Evolutionary conservation across 2,888 invertebrate genomes (phyloP).

Genomic region (Drosophila anceps): DNA sequence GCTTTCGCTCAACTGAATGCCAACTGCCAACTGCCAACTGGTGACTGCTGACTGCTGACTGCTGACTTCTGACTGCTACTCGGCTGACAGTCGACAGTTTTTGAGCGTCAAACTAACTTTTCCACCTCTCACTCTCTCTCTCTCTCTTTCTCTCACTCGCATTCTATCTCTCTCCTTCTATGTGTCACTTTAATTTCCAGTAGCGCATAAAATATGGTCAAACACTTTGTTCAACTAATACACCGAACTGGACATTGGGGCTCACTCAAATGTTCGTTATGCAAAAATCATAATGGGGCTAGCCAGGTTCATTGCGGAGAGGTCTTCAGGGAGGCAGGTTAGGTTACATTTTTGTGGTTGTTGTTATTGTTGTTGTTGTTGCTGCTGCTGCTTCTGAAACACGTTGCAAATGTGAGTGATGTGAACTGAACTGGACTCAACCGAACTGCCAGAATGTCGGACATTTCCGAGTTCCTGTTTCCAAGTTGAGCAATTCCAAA

Average conservation of each 20-base stretch:
- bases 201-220: conserved; percentile 39
- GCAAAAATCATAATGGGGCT: conserved; percentile 22
- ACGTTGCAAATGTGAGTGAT: conserved; percentile 45
- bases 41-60: conserved; percentile 45
- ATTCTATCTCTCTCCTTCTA: neutral
- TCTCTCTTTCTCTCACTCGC: neutral
- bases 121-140: conserved; percentile 6
- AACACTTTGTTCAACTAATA: conserved; percentile 35
- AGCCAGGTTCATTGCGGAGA: too few species aligned
- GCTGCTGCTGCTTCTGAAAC: neutral
- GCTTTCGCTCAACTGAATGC: conserved; percentile 59
- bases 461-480: conserved; percentile 45
- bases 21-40: conserved; percentile 50
- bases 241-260: conserved; percentile 34
- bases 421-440: conserved; percentile 36
- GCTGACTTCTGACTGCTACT: conserved; percentile 11
- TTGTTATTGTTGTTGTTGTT: neutral
- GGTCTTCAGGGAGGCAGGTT: neutral
- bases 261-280: conserved; percentile 8
- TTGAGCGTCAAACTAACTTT: conserved; percentile 40
- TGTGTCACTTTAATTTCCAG: conserved; percentile 34
- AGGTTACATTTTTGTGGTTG: conserved; percentile 7
- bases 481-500: conserved; percentile 47
- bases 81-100: conserved; percentile 40
- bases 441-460: conserved; percentile 35